Base-by-base conservation (phyloP, 2,113 vertebrate genomes). In the Periophthalmodon schlosseri region DNA sequence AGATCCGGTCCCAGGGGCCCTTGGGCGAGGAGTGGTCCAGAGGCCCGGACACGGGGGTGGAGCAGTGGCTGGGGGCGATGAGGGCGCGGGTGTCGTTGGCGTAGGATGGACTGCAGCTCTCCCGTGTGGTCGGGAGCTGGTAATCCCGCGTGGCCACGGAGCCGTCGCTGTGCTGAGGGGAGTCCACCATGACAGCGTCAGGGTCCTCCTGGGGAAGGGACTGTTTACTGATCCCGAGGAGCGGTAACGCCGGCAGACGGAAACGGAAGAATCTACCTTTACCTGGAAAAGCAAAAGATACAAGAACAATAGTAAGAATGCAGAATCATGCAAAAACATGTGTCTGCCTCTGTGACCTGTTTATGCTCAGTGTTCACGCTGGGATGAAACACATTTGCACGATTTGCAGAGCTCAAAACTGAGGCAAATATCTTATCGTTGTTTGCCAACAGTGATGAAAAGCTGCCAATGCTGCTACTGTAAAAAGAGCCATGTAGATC, bases 151-250 rank as follows among this genome's bases (percentile, higher is more conserved):
- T 96, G 1, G 95, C 95, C 89, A 95, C 94, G 0, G 96, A 96
- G 79, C 96, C 95, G 3, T 97, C 95, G 0, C 96, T 91, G 84
- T 88, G 87, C 36, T 79, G 89, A 0, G 96, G 96, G 0, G 96
- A 96, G 77, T 98, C 96, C 0, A 99, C 93, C 69, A 94, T 94
- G 49, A 99, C 96, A 11, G 93, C 94, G 14, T 99, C 97, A 0
- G 97, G 98, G 76, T 99, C 98, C 75, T 99, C 98, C 85, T 98
- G 98, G 0, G 98, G 97, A 34, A 99, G 92, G 11, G 97, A 99
- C 80, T 98, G 96, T 83, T 99, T 99, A 88, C 95, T 94, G 85
- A 97, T 94, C 0, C 96, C 95, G 72, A 99, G 86, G 83, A 98
- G 95, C 69, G 94, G 94, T 82, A 98, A 57, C 65, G 93, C 93